Evolutionary conservation across 2,113 vertebrate species (phyloP).

Genomic region (Pteropus alecto): DNA sequence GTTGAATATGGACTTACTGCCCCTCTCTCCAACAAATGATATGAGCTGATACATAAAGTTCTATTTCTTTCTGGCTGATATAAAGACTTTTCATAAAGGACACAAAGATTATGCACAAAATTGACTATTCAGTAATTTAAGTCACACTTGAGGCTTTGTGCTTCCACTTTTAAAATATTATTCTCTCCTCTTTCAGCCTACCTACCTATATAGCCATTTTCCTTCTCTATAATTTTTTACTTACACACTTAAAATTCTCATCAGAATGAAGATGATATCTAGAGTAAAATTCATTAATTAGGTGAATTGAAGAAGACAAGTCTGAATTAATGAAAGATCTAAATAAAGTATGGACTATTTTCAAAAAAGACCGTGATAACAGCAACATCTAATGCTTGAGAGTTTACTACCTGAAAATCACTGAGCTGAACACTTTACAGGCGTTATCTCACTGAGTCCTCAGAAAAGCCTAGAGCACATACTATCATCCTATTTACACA

Average conservation of each 20-base stretch:
- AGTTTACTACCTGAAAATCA: neutral
- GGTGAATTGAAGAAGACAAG: neutral
- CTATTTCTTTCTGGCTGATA: neutral
- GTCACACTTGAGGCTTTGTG: neutral
- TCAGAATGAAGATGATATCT: neutral
- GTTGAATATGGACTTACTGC: slow-evolving; percentile 52
- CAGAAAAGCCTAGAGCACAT: neutral
- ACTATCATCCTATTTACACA: neutral
- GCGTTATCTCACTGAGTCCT: neutral
- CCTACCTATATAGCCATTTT: neutral
- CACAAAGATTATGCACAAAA: neutral
- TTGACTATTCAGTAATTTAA: neutral
- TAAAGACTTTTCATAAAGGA: neutral
- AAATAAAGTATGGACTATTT: neutral
- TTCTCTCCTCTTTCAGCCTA: neutral
- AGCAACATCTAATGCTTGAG: neutral
- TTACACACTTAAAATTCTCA: slow-evolving; percentile 12
- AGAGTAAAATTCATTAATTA: neutral
- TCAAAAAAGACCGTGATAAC: neutral
- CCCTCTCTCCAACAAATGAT: slow-evolving; percentile 60
- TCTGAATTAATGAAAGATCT: neutral
- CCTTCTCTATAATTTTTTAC: neutral
- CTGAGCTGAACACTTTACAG: neutral
- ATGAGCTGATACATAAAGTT: neutral
- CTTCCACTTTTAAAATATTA: slow-evolving; percentile 20